Conservation (phyloP, 2,888 invertebrate genomes). For the Pandemis heparana region DNA sequence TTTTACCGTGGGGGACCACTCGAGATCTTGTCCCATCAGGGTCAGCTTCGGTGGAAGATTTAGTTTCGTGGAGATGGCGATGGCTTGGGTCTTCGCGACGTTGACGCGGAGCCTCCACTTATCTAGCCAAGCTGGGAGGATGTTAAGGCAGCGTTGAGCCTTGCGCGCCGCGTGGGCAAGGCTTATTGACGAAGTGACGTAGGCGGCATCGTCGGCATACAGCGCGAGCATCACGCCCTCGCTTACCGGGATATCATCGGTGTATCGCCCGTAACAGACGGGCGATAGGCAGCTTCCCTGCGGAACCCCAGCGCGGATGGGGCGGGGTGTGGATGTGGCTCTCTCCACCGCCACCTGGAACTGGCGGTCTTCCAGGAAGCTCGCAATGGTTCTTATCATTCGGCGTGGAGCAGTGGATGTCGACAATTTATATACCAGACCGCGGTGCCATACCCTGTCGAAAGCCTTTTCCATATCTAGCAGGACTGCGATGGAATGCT, state of each 20-base stretch:
- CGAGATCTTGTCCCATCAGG: not conserved
- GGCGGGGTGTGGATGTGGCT: slow-evolving; percentile 27
- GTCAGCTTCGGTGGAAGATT: slow-evolving; percentile 36
- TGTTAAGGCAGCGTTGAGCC: slow-evolving; percentile 44
- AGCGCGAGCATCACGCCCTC: not conserved
- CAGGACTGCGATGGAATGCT: not conserved
- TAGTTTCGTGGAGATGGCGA: not conserved
- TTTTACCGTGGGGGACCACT: not conserved
- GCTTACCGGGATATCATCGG: not conserved
- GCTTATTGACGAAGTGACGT: slow-evolving; percentile 41
- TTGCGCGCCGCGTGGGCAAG: slow-evolving; percentile 43
- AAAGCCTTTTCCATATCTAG: slow-evolving; percentile 6
- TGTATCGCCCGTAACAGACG: not conserved
- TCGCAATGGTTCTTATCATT: slow-evolving; percentile 46
- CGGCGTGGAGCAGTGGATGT: slow-evolving; percentile 14
- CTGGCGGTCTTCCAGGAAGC: slow-evolving; percentile 47
- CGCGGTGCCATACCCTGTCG: slow-evolving; percentile 16
- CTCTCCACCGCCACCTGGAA: slow-evolving; percentile 48
- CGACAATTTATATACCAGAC: slow-evolving; percentile 19
- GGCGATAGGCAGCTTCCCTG: too few relatives aligned
- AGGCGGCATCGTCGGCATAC: slow-evolving; percentile 21
- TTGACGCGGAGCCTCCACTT: slow-evolving; percentile 42
- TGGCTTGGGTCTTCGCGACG: slow-evolving; percentile 46
- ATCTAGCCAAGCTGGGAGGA: slow-evolving; percentile 45
- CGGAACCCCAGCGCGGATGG: not conserved